Conservation (phyloP, 2,797 vertebrate species). For the Schizothorax lantsangensis region DNA sequence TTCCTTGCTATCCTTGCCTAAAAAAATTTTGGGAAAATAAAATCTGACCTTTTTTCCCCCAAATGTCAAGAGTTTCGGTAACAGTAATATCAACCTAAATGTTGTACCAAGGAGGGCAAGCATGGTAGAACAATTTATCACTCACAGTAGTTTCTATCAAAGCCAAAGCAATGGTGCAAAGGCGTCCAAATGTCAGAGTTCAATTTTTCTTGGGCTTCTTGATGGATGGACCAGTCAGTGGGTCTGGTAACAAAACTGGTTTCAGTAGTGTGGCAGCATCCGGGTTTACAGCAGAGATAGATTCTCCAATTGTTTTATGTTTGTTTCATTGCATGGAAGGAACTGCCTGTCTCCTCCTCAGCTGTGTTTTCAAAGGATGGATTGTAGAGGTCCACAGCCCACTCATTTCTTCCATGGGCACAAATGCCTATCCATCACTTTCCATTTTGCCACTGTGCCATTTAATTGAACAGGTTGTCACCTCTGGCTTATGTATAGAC, state of each 20-base stretch:
- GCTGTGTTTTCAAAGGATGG: conserved; percentile 73
- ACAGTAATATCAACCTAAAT: conserved; percentile 69
- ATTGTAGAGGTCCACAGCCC: conserved; percentile 56
- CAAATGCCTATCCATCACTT: conserved; percentile 68
- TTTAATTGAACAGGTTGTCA: conserved; percentile 73
- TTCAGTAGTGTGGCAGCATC: conserved; percentile 64
- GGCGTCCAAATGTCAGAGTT: conserved; percentile 80
- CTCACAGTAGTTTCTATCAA: conserved; percentile 72
- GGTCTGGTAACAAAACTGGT: conserved; percentile 67
- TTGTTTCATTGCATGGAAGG: conserved; percentile 50
- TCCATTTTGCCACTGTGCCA: conserved; percentile 67
- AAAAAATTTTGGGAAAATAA: conserved; percentile 68
- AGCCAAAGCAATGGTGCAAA: conserved; percentile 66
- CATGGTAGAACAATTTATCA: conserved; percentile 76
- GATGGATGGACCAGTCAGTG: conserved; percentile 74
- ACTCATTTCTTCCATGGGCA: conserved; percentile 60
- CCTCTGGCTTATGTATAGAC: conserved; percentile 69
- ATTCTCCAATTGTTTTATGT: conserved; percentile 59
- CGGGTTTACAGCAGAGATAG: conserved; percentile 50
- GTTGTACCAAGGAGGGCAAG: conserved; percentile 69
- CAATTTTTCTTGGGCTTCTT: conserved; percentile 69
- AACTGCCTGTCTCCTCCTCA: conserved; percentile 58
- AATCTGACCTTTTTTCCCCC: conserved; percentile 71
- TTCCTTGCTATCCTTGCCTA: conserved; percentile 52
- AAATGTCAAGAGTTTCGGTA: conserved; percentile 73